These are phyloP conservation scores for Venustaconcha ellipsiformis DNA, from an alignment of 1,140 invertebrate genomes.

Conservation along the genomic window DNA sequence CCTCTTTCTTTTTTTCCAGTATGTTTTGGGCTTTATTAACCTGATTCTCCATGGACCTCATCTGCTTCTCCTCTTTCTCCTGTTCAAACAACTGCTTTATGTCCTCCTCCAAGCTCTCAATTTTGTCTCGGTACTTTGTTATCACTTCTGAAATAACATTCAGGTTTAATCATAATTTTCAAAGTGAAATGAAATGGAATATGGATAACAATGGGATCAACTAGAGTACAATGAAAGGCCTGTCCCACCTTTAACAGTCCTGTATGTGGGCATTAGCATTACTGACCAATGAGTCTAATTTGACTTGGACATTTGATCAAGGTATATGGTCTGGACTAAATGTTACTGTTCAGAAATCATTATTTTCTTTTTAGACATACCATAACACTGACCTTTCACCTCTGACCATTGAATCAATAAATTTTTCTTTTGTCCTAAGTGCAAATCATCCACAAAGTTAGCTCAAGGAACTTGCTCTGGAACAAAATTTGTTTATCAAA, in stretches of 20 bases:
- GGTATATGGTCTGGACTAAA: too few relatives aligned
- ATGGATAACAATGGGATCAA: background rate
- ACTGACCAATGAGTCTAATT: background rate
- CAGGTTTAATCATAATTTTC: background rate
- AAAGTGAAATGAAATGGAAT: background rate
- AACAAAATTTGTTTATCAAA: too few relatives aligned
- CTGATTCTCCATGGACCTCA: conserved; percentile 87
- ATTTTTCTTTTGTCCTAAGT: too few relatives aligned
- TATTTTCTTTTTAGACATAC: too few relatives aligned
- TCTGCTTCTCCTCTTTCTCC: conserved; percentile 85
- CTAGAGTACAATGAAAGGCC: background rate
- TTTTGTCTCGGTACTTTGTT: conserved; percentile 84
- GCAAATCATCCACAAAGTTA: too few relatives aligned
- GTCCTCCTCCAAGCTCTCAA: conserved; percentile 80
- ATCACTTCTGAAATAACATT: conserved; percentile 78
- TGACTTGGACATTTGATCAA: too few relatives aligned
- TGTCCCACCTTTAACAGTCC: too few relatives aligned
- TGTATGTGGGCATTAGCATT: background rate
- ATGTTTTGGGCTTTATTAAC: conserved; percentile 84
- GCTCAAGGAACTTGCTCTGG: too few relatives aligned
- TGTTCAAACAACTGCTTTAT: conserved; percentile 85
- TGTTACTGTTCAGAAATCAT: too few relatives aligned
- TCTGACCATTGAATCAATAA: too few relatives aligned
- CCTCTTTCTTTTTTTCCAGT: conserved; percentile 72
- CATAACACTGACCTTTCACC: too few relatives aligned